Base-by-base conservation (phyloP, 2,113 vertebrate genomes). In the Tetraodon nigroviridis region DNA sequence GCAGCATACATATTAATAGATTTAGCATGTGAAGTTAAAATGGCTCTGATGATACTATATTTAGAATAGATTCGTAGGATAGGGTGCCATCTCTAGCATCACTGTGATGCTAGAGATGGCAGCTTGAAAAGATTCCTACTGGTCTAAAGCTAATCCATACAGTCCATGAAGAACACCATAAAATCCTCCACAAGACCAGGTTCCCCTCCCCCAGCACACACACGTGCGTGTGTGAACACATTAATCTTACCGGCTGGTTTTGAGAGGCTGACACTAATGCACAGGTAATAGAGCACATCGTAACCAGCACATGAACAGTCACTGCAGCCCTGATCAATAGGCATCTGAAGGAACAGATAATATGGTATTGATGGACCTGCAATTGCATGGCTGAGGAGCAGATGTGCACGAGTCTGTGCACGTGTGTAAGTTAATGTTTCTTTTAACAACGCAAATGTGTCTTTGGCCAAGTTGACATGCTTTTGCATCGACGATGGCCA, bases 331-430 rank as follows among this genome's bases (percentile, higher is more conserved):
- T 67, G 85, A 91, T 90, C 87, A 90, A 90, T 91, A 86, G 29
- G 69, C 64, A 68, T 71, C 83, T 64, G 81, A 86, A 82, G 81
- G 80, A 83, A 79, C 80, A 83, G 63, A 81, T 87, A 85, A 92
- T 91, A 88, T 85, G 80, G 86, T 90, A 92, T 89, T 87, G 88
- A 91, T 79, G 80, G 61, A 70, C 15, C 58, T 24, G 37, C 80
- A 63, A 70, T 82, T 79, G 71, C 73, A 65, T 62, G 66, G 73
- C 67, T 21, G 55, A 37, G 20, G 69, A 64, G 58, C 73, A 84
- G 73, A 73, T 62, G 58, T 59, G 41, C 37, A 20, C 52, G 57
- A 49, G 6, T 56, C 45, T 45, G 51, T 48, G 51, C 3, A 0
- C 17, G 50, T 51, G 48, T 37, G 51, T 42, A 45, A 58, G 55